Conservation (phyloP, 2,888 invertebrate species). For the Melanargia galathea region DNA sequence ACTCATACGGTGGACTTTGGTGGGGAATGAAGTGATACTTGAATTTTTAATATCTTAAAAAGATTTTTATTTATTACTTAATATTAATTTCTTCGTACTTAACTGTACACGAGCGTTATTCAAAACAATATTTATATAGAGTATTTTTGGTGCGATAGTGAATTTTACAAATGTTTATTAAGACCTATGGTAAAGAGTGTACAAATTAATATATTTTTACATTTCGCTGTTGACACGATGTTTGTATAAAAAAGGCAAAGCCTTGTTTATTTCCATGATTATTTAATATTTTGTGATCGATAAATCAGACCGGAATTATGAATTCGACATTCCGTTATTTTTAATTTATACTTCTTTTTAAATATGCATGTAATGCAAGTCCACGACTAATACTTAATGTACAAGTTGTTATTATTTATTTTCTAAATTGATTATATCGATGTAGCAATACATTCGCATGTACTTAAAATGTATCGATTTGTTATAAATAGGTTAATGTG, state of each 20-base stretch:
- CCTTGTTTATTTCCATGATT: conserved; percentile 76
- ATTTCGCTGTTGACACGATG: conserved; percentile 76
- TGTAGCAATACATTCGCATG: conserved; percentile 43
- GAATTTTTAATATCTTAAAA: conserved; percentile 57
- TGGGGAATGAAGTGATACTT: conserved; percentile 72
- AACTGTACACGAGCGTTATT: conserved; percentile 67
- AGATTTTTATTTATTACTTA: conserved; percentile 65
- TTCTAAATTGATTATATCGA: conserved; percentile 54
- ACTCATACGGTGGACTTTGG: conserved; percentile 58
- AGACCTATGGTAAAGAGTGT: conserved; percentile 72
- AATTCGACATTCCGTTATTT: conserved; percentile 79
- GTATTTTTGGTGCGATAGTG: conserved; percentile 81
- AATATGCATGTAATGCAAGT: conserved; percentile 78
- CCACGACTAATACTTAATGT: conserved; percentile 76
- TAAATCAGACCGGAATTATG: conserved; percentile 75
- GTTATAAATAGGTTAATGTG: conserved; percentile 44
- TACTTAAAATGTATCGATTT: conserved; percentile 49
- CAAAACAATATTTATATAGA: conserved; percentile 66
- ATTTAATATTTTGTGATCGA: conserved; percentile 77
- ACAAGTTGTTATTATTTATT: conserved; percentile 55
- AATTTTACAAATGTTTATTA: conserved; percentile 79
- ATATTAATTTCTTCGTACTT: conserved; percentile 64
- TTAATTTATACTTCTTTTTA: conserved; percentile 63
- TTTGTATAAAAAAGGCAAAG: conserved; percentile 71
- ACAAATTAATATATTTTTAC: conserved; percentile 83